Conservation (phyloP, 2,113 vertebrate species). For the Psittacara wagleri region DNA sequence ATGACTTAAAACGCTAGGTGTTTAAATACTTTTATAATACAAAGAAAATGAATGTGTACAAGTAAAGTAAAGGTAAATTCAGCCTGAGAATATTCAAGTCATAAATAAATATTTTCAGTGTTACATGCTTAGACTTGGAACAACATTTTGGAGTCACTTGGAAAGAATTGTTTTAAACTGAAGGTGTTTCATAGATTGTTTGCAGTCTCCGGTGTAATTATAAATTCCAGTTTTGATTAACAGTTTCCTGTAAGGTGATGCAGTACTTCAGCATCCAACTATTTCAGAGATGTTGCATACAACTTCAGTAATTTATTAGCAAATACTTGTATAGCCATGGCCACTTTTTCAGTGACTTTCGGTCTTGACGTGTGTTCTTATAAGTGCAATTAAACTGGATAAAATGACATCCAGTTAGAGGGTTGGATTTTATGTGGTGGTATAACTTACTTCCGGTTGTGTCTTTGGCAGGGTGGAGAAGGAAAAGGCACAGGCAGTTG, state of each 20-base stretch:
- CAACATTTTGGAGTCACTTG: background rate
- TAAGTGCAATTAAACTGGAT: background rate
- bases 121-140: background rate
- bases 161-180: background rate
- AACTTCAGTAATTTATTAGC: background rate
- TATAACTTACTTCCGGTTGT: slow-evolving; percentile 40
- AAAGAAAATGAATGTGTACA: background rate
- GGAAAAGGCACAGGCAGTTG: slow-evolving; percentile 91
- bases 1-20: background rate
- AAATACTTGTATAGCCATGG: background rate
- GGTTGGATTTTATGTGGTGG: background rate
- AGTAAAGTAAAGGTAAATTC: background rate
- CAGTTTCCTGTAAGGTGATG: background rate
- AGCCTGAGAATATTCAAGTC: background rate
- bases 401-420: background rate
- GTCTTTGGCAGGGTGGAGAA: slow-evolving; percentile 88
- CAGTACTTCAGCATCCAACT: background rate
- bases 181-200: background rate
- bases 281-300: background rate
- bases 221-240: background rate
- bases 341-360: background rate
- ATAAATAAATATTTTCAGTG: background rate
- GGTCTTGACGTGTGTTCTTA: background rate
- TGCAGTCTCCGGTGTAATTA: background rate
- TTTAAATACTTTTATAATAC: background rate